phyloP scores from a whole-genome alignment of 2,113 vertebrate species.

The Ptychochromis oligacanthus region DNA sequence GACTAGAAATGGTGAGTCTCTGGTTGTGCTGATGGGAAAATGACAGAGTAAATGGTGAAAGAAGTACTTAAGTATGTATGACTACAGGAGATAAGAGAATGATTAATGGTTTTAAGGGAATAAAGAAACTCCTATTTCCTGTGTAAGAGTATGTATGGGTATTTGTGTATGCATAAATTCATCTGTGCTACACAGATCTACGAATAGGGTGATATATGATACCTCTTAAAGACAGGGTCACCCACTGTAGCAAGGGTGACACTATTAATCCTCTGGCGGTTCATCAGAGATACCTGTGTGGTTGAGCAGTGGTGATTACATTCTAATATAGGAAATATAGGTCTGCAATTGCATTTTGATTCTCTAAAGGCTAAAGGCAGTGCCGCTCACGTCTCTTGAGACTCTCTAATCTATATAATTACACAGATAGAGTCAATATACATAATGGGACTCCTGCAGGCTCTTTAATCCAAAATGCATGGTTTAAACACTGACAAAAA shows the following conservation, averaged over 20 bases:
- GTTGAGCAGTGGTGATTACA: slow-evolving; percentile 17
- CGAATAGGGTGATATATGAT: slow-evolving; percentile 63
- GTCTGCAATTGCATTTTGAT: slow-evolving; percentile 34
- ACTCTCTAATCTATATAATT: slow-evolving; percentile 39
- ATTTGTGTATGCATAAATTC: slow-evolving; percentile 12
- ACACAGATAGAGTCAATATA: slow-evolving; percentile 53
- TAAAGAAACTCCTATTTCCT: slow-evolving; percentile 18
- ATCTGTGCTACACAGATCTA: slow-evolving; percentile 25
- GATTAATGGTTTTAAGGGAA: not conserved
- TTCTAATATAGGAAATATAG: slow-evolving; percentile 13
- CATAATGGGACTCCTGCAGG: slow-evolving; percentile 26
- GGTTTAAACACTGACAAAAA: slow-evolving; percentile 25
- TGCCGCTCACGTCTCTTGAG: slow-evolving; percentile 11
- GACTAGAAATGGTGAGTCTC: slow-evolving; percentile 10
- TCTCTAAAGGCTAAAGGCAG: slow-evolving; percentile 40
- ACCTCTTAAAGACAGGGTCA: slow-evolving; percentile 46
- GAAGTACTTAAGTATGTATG: slow-evolving; percentile 15
- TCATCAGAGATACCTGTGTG: slow-evolving; percentile 48
- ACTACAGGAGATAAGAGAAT: slow-evolving; percentile 40
- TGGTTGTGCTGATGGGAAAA: slow-evolving; percentile 6
- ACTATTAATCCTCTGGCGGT: slow-evolving; percentile 46
- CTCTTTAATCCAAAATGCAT: slow-evolving; percentile 38
- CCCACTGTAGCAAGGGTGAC: slow-evolving; percentile 44
- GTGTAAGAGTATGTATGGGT: not conserved
- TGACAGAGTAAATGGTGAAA: slow-evolving; percentile 10